Conservation (phyloP, 1,140 invertebrate genomes). For the Papilio dardanus region DNA sequence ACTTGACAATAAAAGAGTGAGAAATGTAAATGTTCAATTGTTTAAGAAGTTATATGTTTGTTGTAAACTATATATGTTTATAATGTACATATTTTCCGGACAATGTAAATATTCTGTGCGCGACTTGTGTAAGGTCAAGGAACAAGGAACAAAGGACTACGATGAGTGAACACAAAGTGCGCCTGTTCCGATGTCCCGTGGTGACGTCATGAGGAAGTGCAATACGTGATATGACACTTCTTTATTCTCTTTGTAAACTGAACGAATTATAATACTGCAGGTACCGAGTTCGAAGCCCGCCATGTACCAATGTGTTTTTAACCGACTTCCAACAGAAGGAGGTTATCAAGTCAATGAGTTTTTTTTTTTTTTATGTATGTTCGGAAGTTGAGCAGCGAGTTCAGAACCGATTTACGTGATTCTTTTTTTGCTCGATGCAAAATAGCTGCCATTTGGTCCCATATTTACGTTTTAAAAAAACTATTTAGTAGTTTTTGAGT, state of each 20-base stretch:
- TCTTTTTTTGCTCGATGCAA: too few relatives aligned
- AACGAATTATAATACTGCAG: too few relatives aligned
- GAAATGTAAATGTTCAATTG: background rate
- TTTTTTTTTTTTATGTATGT: too few relatives aligned
- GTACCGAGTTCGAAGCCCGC: too few relatives aligned
- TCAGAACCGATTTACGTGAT: too few relatives aligned
- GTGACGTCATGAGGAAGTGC: constrained; percentile 20
- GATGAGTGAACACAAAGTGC: background rate
- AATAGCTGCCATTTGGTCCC: too few relatives aligned
- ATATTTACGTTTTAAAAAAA: too few relatives aligned
- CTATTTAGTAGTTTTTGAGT: too few relatives aligned
- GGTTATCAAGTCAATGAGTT: too few relatives aligned
- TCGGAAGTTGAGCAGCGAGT: too few relatives aligned
- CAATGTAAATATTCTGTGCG: constrained; percentile 8
- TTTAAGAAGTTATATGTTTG: constrained; percentile 7
- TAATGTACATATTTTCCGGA: constrained; percentile 4
- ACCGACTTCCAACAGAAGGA: too few relatives aligned
- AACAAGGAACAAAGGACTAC: constrained; percentile 19
- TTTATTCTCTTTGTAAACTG: background rate
- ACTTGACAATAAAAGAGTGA: background rate
- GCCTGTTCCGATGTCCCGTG: constrained; percentile 20
- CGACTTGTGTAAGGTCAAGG: constrained; percentile 18
- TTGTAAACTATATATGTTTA: background rate
- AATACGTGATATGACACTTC: constrained; percentile 13
- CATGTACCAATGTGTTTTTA: too few relatives aligned